A percentile compares a stretch with the other conserved stretches of the same genome.
Evolutionary conservation across 2,113 vertebrate species (phyloP).

Genomic region (Indri indri): DNA sequence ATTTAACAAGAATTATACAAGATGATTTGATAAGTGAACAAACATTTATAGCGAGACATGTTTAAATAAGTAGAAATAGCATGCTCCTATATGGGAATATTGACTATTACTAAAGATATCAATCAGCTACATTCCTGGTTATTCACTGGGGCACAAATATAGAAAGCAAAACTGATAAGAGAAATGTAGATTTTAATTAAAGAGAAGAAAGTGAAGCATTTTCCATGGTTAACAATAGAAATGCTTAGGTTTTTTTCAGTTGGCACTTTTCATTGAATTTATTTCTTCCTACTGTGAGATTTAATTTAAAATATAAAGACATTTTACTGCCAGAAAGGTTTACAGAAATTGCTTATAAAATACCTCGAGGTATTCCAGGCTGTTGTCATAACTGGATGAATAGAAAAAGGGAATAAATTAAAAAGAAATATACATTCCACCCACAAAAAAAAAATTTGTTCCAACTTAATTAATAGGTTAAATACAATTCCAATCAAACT

Average conservation of each 20-base stretch:
- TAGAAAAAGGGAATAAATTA: too few relatives aligned
- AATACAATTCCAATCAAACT: background rate
- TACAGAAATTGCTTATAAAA: slow-evolving; percentile 40
- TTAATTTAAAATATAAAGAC: slow-evolving; percentile 51
- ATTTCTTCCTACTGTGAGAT: slow-evolving; percentile 22
- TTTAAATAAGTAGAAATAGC: background rate
- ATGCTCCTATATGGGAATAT: background rate
- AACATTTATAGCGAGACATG: background rate
- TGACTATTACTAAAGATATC: slow-evolving; percentile 28
- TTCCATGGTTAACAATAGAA: slow-evolving; percentile 25
- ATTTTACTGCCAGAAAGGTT: background rate
- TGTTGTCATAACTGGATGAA: too few relatives aligned
- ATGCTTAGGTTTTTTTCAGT: background rate
- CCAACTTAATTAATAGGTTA: background rate
- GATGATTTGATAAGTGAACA: background rate
- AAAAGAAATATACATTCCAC: too few relatives aligned
- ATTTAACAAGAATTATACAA: background rate
- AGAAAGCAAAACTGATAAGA: slow-evolving; percentile 38
- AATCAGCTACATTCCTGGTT: background rate
- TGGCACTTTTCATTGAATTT: slow-evolving; percentile 28
- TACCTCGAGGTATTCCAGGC: background rate
- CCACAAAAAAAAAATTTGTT: background rate
- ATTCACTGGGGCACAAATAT: background rate
- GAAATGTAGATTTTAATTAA: slow-evolving; percentile 53
- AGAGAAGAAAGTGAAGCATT: slow-evolving; percentile 19